Conservation (phyloP, 2,797 vertebrate genomes). For the Natrix natrix region DNA sequence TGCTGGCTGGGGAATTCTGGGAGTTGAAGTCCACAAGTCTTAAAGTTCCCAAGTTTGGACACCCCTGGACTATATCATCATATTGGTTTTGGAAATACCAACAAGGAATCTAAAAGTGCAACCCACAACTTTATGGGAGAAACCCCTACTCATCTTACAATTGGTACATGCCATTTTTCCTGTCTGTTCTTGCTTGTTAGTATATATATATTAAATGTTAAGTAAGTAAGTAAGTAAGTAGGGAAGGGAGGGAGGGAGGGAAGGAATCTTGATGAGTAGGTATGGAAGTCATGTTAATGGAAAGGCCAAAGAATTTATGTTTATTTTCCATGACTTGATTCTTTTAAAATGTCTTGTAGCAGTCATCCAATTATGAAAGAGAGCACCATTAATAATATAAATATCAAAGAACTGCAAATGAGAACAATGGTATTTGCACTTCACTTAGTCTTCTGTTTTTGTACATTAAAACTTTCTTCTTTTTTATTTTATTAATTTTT, state of each 20-base stretch:
- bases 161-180: neutral
- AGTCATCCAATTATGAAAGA: neutral
- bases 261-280: neutral
- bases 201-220: neutral
- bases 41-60: too few relatives aligned
- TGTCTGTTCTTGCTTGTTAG: neutral
- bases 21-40: too few relatives aligned
- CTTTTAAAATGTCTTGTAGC: neutral
- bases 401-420: neutral
- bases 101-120: neutral
- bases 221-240: neutral
- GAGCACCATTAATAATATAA: too few relatives aligned
- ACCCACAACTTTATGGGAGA: neutral
- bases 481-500: too few relatives aligned
- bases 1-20: too few relatives aligned
- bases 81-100: neutral
- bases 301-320: neutral
- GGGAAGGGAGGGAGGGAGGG: neutral
- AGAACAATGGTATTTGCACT: too few relatives aligned
- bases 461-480: neutral
- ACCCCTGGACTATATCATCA: neutral
- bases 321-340: neutral
- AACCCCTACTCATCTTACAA: neutral
- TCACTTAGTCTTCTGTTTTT: neutral
- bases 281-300: neutral